phyloP scores from a whole-genome alignment of 35 echinoderm and acorn worm genomes.

The Nesometra sesokonis region DNA sequence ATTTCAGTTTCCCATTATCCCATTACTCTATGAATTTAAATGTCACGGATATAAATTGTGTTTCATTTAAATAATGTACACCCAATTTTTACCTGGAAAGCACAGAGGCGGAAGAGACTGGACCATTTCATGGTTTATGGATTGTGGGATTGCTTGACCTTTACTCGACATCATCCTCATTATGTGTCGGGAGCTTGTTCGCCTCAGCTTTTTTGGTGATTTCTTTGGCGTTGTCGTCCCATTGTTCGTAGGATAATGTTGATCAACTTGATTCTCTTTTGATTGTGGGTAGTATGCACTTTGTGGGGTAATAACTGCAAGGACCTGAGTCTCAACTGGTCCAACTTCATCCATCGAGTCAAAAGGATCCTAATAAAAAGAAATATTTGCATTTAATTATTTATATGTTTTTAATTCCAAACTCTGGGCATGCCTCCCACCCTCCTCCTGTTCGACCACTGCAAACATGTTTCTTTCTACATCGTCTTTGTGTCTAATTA shows the following conservation, averaged over 20 bases:
- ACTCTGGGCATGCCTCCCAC: too few species aligned
- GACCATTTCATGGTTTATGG: constrained; percentile 81
- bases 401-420: too few species aligned
- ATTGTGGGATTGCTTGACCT: constrained; percentile 27
- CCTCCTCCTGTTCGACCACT: too few species aligned
- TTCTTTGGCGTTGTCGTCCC: constrained; percentile 1
- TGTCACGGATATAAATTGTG: too few species aligned
- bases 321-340: constrained; percentile 56
- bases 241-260: constrained; percentile 5
- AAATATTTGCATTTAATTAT: neutral
- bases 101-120: constrained; percentile 62
- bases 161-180: constrained; percentile 53
- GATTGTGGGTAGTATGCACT: constrained; percentile 66
- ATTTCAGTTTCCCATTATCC: too few species aligned
- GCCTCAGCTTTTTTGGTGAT: neutral
- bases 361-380: neutral
- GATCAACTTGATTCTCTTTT: neutral
- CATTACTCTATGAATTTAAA: too few species aligned
- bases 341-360: neutral
- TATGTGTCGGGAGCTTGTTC: neutral
- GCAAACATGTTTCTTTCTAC: too few species aligned
- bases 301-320: constrained; percentile 65
- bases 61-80: too few species aligned
- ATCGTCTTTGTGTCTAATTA: too few species aligned
- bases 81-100: constrained; percentile 77